Evolutionary conservation across 2,888 invertebrate genomes (phyloP).

Genomic region (Pinctada fucata): DNA sequence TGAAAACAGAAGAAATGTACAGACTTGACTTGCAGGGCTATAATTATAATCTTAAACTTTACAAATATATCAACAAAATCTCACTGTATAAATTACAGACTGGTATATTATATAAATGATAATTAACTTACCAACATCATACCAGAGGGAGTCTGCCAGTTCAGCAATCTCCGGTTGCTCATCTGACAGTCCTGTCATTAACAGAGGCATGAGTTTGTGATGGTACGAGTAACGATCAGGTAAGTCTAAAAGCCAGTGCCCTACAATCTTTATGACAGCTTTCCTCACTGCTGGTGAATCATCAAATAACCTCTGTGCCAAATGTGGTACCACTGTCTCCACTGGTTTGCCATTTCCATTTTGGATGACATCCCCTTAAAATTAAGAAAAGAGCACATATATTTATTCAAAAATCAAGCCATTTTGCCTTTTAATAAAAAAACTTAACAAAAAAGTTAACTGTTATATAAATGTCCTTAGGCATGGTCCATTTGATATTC

Average conservation of each 20-base stretch:
- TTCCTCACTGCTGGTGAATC: slow-evolving; percentile 86
- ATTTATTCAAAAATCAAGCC: neutral
- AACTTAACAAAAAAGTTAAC: too few relatives aligned
- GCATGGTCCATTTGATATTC: too few relatives aligned
- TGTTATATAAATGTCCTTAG: too few relatives aligned
- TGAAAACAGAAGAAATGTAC: neutral
- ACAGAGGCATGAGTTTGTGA: slow-evolving; percentile 88
- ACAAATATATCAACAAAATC: neutral
- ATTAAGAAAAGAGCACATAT: slow-evolving; percentile 10
- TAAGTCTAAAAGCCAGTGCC: slow-evolving; percentile 86
- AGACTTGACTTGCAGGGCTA: neutral
- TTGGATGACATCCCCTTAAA: slow-evolving; percentile 80
- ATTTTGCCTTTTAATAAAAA: neutral
- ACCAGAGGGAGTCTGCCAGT: slow-evolving; percentile 74
- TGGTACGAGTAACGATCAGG: slow-evolving; percentile 93
- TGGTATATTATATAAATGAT: neutral
- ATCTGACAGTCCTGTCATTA: slow-evolving; percentile 90
- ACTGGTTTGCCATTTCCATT: slow-evolving; percentile 86
- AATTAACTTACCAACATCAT: slow-evolving; percentile 73
- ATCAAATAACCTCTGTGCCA: slow-evolving; percentile 93
- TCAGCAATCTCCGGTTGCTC: slow-evolving; percentile 83
- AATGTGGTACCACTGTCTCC: slow-evolving; percentile 85
- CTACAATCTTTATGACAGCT: slow-evolving; percentile 87
- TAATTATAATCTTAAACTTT: neutral
- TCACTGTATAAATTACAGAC: neutral